A percentile compares a stretch with the other conserved stretches of the same genome.
Evolutionary conservation across 2,797 vertebrate genomes (phyloP).

Genomic region (Synaphobranchus kaupii): DNA sequence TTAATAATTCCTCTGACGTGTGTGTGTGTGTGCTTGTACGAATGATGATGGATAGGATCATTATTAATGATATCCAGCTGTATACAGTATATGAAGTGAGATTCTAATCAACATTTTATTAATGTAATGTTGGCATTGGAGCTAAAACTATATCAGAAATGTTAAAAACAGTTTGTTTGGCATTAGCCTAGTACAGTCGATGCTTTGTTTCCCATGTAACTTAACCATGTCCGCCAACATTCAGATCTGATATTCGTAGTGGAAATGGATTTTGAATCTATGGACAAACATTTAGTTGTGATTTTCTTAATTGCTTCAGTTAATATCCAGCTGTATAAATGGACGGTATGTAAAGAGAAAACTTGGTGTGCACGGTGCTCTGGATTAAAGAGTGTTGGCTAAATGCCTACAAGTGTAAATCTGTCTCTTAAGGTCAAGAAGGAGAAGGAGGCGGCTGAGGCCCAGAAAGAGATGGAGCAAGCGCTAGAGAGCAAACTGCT

Average conservation of each 20-base stretch:
- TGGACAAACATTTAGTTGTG: background rate
- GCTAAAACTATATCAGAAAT: too few relatives aligned
- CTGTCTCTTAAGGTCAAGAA: slow-evolving; percentile 13
- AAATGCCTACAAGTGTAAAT: background rate
- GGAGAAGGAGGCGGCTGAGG: slow-evolving; percentile 16
- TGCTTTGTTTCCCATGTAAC: background rate
- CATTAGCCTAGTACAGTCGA: too few relatives aligned
- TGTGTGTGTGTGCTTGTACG: background rate
- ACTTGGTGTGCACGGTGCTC: too few relatives aligned
- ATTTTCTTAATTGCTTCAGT: background rate
- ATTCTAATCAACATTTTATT: background rate
- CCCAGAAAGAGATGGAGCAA: slow-evolving; percentile 15
- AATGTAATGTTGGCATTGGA: too few relatives aligned
- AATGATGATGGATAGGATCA: background rate
- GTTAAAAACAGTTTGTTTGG: too few relatives aligned
- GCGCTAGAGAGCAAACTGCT: slow-evolving; percentile 31
- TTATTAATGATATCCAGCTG: too few relatives aligned
- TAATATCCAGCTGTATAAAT: too few relatives aligned
- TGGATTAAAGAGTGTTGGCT: background rate
- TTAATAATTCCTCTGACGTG: too few relatives aligned
- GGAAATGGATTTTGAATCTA: background rate
- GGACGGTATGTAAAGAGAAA: too few relatives aligned
- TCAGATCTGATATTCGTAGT: too few relatives aligned
- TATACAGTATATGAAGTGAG: too few relatives aligned
- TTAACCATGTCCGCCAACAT: too few relatives aligned